phyloP scores from a whole-genome alignment of 2,113 vertebrate genomes.

The Cottus gobio region DNA sequence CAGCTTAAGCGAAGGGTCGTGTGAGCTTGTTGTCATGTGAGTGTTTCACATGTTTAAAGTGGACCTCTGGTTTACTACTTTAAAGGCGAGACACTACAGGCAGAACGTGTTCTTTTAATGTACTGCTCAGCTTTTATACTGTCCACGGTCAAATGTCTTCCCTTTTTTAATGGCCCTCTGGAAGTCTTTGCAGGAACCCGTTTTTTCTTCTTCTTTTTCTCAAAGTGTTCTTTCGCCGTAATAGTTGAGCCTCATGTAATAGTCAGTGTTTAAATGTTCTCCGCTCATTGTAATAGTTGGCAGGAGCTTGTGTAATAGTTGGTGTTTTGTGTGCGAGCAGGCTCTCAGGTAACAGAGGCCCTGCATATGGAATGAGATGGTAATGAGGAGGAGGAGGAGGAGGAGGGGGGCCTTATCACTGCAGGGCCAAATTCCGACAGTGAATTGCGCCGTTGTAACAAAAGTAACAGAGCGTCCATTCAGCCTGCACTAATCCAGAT shows the following conservation, averaged over 20 bases:
- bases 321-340: constrained; percentile 77
- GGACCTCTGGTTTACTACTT: not conserved
- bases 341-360: constrained; percentile 81
- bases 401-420: constrained; percentile 74
- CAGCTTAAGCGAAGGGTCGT: too few species aligned
- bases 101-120: not conserved
- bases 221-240: constrained; percentile 35
- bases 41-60: not conserved
- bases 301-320: constrained; percentile 77
- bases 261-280: constrained; percentile 74
- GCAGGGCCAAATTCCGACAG: constrained; percentile 82
- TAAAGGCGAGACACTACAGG: too few species aligned
- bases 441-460: constrained; percentile 86
- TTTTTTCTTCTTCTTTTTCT: constrained; percentile 24
- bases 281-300: constrained; percentile 76
- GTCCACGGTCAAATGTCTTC: not conserved
- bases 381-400: constrained; percentile 73
- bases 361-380: constrained; percentile 83
- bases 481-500: constrained; percentile 90
- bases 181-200: constrained; percentile 1
- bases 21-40: too few species aligned
- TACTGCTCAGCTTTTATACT: too few species aligned
- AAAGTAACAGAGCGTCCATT: constrained; percentile 89
- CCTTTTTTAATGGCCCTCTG: constrained; percentile 8
- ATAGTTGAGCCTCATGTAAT: constrained; percentile 74